Percentiles rank a stretch among this genome's conserved stretches.
Conservation (phyloP, 2,888 invertebrate genomes). For the Conus canariensis region DNA sequence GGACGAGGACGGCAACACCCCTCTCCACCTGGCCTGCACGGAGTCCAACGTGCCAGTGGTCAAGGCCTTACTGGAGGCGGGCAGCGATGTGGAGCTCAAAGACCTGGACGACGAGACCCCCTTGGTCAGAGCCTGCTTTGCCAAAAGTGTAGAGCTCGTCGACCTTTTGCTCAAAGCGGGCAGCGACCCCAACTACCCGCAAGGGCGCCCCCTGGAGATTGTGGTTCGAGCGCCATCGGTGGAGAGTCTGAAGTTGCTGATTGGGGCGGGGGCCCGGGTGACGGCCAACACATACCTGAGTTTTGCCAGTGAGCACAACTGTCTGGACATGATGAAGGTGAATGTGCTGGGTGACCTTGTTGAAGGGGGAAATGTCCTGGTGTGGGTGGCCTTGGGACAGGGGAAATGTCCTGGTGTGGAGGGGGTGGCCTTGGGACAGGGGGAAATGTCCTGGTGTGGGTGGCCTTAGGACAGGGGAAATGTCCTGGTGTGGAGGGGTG, state of each 20-base stretch:
- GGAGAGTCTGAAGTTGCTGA: conserved; percentile 47
- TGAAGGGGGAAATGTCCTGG: too few species aligned
- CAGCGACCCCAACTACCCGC: conserved; percentile 46
- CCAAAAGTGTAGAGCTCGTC: conserved; percentile 45
- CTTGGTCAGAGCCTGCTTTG: conserved; percentile 49
- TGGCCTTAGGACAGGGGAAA: too few species aligned
- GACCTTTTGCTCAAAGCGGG: conserved; percentile 50
- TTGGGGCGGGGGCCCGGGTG: conserved; percentile 48
- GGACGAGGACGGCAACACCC: conserved; percentile 48
- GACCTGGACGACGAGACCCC: conserved; percentile 53
- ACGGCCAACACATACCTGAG: conserved; percentile 42
- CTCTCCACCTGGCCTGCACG: conserved; percentile 51
- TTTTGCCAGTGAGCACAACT: conserved; percentile 48
- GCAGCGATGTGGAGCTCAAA: conserved; percentile 43
- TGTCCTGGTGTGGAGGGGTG: too few species aligned
- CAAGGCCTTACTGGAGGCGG: conserved; percentile 45
- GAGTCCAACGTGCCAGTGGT: conserved; percentile 48
- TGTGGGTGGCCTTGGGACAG: too few species aligned
- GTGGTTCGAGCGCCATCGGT: conserved; percentile 43
- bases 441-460: too few species aligned
- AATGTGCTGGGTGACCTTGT: neutral
- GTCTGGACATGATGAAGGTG: conserved; percentile 50
- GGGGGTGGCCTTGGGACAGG: too few species aligned
- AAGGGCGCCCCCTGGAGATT: conserved; percentile 48
- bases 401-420: too few species aligned